Evolutionary conservation across 2,797 vertebrate species (phyloP).

Genomic region (Catostomus latipinnis): DNA sequence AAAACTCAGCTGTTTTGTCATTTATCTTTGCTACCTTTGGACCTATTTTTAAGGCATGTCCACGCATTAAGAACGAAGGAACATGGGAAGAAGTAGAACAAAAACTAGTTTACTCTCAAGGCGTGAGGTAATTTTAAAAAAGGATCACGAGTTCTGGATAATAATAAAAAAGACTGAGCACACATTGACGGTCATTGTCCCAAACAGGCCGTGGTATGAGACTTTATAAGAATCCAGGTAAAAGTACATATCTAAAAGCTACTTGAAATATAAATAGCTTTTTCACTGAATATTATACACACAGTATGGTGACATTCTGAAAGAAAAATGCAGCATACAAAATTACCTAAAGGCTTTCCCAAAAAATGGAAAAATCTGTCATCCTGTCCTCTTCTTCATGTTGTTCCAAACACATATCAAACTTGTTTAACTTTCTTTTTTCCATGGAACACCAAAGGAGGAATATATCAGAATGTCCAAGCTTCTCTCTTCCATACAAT

Average conservation of each 20-base stretch:
- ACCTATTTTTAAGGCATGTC: constrained; percentile 60
- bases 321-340: too few species aligned
- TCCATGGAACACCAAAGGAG: too few species aligned
- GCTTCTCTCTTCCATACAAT: too few species aligned
- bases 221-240: not conserved
- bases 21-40: constrained; percentile 58
- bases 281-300: too few species aligned
- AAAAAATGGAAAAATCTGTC: too few species aligned
- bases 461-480: too few species aligned
- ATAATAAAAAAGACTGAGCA: not conserved
- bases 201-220: too few species aligned
- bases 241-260: not conserved
- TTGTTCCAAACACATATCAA: too few species aligned
- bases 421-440: too few species aligned
- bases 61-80: constrained; percentile 44
- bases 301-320: too few species aligned
- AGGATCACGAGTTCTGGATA: not conserved
- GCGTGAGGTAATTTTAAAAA: constrained; percentile 13
- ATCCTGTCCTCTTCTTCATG: too few species aligned
- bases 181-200: not conserved
- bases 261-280: not conserved
- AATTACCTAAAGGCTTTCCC: too few species aligned
- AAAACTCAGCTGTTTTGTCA: constrained; percentile 63
- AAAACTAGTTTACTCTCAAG: constrained; percentile 61
- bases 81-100: constrained; percentile 62